Percentiles rank a stretch among this genome's conserved stretches.
Evolutionary conservation across 2,113 vertebrate species (phyloP).

Genomic region (Ictalurus furcatus): DNA sequence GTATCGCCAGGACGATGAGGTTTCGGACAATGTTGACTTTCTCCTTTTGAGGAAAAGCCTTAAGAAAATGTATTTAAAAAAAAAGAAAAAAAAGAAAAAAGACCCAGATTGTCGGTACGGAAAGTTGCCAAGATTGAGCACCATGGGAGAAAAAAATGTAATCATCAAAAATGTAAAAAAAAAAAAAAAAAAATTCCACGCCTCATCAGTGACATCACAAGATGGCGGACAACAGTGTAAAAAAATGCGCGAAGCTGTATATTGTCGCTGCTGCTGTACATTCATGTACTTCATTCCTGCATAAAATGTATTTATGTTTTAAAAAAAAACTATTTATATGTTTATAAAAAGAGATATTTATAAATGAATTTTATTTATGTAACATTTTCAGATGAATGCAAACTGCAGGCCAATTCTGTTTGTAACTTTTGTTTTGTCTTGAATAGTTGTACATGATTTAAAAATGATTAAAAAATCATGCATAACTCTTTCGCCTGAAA

Average conservation of each 20-base stretch:
- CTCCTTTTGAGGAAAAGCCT: conserved; percentile 63
- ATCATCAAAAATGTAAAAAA: conserved; percentile 55
- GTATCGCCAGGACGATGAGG: conserved; percentile 57
- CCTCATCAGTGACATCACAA: conserved; percentile 61
- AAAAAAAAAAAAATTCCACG: conserved; percentile 59
- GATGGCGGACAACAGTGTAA: conserved; percentile 69
- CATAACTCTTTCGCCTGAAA: conserved; percentile 31
- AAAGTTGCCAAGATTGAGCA: conserved; percentile 65
- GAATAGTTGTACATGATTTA: conserved; percentile 79
- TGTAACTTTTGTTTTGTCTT: conserved; percentile 75
- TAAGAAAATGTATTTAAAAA: background rate
- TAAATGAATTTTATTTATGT: conserved; percentile 85
- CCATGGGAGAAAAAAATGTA: conserved; percentile 60
- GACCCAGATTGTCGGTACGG: conserved; percentile 70
- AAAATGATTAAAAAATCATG: conserved; percentile 66
- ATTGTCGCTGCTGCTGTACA: conserved; percentile 80
- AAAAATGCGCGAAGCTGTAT: conserved; percentile 77
- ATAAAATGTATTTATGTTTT: conserved; percentile 85
- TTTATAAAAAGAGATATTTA: conserved; percentile 87
- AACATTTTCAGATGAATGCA: conserved; percentile 77
- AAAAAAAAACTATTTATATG: conserved; percentile 81
- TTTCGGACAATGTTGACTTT: conserved; percentile 65
- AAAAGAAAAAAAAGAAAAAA: conserved; percentile 34
- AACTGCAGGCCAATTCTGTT: conserved; percentile 81
- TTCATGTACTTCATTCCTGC: conserved; percentile 76